Conservation (phyloP, 2,797 vertebrate genomes). For the Molossus alvarezi region DNA sequence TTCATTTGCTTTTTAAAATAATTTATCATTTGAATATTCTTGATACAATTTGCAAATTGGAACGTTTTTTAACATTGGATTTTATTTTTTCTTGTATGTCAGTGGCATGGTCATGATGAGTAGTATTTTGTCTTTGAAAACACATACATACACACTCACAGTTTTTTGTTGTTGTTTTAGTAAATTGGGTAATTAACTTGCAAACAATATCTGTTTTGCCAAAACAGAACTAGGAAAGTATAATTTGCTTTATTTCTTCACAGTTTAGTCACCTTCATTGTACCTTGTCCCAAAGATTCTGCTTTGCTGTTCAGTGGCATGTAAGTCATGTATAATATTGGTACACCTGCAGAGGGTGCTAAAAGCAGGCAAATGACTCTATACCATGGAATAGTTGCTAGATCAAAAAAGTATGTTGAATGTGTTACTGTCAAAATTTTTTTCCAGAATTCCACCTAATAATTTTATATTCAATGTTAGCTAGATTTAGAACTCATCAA, state of each 20-base stretch:
- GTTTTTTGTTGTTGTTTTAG: neutral
- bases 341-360: slow-evolving; percentile 92
- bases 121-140: slow-evolving; percentile 54
- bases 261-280: neutral
- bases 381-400: slow-evolving; percentile 36
- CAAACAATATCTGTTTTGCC: slow-evolving; percentile 7
- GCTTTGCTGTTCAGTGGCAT: neutral
- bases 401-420: slow-evolving; percentile 66
- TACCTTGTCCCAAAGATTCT: slow-evolving; percentile 15
- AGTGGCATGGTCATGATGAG: neutral
- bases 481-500: slow-evolving; percentile 44
- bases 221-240: neutral
- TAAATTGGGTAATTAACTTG: slow-evolving; percentile 32
- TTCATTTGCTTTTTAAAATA: slow-evolving; percentile 73
- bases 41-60: neutral
- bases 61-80: slow-evolving; percentile 25
- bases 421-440: slow-evolving; percentile 44
- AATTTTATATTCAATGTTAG: slow-evolving; percentile 69
- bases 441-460: slow-evolving; percentile 57
- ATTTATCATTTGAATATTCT: slow-evolving; percentile 46
- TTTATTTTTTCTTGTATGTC: slow-evolving; percentile 31
- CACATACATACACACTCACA: neutral
- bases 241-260: slow-evolving; percentile 56
- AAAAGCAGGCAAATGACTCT: slow-evolving; percentile 88
- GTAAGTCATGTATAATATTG: slow-evolving; percentile 78